Evolutionary conservation across 2,797 vertebrate species (phyloP).

Genomic region (Sebastes oblongus): DNA sequence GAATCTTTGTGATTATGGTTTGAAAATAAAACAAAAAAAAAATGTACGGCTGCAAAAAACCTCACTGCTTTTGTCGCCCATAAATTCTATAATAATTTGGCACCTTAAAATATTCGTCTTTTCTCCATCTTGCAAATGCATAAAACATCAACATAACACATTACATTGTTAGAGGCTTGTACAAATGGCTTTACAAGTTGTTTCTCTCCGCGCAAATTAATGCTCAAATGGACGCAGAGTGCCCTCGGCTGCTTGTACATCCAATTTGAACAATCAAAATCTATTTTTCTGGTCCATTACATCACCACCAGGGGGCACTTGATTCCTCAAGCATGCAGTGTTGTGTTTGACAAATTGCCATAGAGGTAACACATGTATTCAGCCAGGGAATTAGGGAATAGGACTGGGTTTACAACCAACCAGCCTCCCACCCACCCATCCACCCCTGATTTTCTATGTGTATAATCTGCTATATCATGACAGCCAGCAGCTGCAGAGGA

Average conservation of each 20-base stretch:
- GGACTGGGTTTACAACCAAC: slow-evolving; percentile 59
- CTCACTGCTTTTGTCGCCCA: background rate
- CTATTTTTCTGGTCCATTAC: slow-evolving; percentile 80
- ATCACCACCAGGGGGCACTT: slow-evolving; percentile 85
- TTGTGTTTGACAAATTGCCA: slow-evolving; percentile 79
- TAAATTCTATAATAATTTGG: slow-evolving; percentile 3
- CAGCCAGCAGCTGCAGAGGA: slow-evolving; percentile 40
- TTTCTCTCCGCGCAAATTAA: slow-evolving; percentile 64
- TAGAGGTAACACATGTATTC: slow-evolving; percentile 71
- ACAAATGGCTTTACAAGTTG: slow-evolving; percentile 45
- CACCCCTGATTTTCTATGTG: slow-evolving; percentile 40
- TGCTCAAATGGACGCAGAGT: slow-evolving; percentile 56
- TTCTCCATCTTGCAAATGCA: slow-evolving; percentile 3
- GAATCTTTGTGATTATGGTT: slow-evolving; percentile 13
- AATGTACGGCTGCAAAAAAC: background rate
- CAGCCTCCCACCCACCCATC: slow-evolving; percentile 54
- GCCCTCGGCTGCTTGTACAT: slow-evolving; percentile 75
- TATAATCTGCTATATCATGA: slow-evolving; percentile 57
- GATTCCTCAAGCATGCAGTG: slow-evolving; percentile 77
- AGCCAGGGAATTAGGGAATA: slow-evolving; percentile 63
- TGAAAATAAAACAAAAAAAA: background rate
- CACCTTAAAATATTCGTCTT: background rate
- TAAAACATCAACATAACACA: slow-evolving; percentile 18
- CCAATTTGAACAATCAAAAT: slow-evolving; percentile 79
- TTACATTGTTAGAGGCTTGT: slow-evolving; percentile 16